Percentiles rank a stretch among this genome's conserved stretches.
Evolutionary conservation across 2,113 vertebrate genomes (phyloP).

Genomic region (Capra hircus): DNA sequence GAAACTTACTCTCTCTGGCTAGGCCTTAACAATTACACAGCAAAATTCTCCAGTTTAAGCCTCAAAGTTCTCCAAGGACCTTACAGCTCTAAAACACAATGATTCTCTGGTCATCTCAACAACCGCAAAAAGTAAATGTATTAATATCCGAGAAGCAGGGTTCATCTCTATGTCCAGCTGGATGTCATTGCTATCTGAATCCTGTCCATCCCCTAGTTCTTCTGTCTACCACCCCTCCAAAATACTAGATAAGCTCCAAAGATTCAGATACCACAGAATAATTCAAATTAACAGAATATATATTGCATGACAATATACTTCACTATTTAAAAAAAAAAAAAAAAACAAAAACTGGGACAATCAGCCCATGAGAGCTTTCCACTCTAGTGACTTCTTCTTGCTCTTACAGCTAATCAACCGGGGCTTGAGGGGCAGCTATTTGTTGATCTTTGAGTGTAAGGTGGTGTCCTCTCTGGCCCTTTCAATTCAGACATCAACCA

Average conservation of each 20-base stretch:
- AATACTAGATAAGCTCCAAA: neutral
- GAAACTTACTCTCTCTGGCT: neutral
- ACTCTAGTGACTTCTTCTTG: constrained; percentile 38
- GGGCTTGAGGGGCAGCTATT: constrained; percentile 64
- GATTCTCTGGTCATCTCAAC: constrained; percentile 1
- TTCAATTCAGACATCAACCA: constrained; percentile 69
- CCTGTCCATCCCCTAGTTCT: neutral
- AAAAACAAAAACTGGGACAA: neutral
- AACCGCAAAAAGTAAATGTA: neutral
- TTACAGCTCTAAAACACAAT: neutral
- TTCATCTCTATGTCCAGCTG: neutral
- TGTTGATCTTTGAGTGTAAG: constrained; percentile 61
- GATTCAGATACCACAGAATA: neutral
- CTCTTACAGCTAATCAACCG: constrained; percentile 48
- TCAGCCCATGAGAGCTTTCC: constrained; percentile 10
- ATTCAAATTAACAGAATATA: neutral
- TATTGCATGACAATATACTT: neutral
- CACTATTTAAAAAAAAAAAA: neutral
- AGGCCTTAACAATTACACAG: neutral
- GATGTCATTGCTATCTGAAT: neutral
- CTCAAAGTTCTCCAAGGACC: neutral
- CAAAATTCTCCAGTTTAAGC: neutral
- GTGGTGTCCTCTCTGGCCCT: constrained; percentile 55
- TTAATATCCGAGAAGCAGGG: neutral
- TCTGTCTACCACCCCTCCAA: neutral